Base-by-base conservation (phyloP, 2,888 invertebrate species). In the Craniophora ligustri region DNA sequence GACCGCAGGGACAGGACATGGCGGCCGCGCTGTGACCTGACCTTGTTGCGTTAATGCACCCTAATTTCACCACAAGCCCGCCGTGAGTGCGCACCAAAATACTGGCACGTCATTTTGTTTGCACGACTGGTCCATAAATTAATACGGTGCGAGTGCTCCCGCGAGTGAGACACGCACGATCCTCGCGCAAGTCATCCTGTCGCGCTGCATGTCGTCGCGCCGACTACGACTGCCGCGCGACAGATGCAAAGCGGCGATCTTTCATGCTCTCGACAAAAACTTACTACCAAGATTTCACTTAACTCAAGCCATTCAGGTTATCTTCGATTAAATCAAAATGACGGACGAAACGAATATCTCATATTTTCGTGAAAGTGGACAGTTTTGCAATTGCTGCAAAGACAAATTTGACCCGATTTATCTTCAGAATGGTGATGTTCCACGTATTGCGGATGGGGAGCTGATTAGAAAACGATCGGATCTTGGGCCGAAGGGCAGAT, bases 401-500 rank as follows among this genome's bases (percentile, higher is more conserved):
- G 44, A 63, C 68, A 68, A 67, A 75, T 75, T 78, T 78, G 75
- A 76, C 78, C 77, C 77, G 77, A 78, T 83, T 83, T 81, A 81
- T 81, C 82, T 78, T 63, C 58, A 72, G 66, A 74, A 72, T 79
- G 70, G 82, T 87, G 89, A 91, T 91, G 89, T 86, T 81, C 79
- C 80, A 80, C 82, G 87, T 86, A 87, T 83, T 85, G 75, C 82
- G 87, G 86, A 86, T 88, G 84, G 85, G 86, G 85, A 81, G 81
- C 89, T 88, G 93, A 92, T 92, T 92, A 91, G 87, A 79, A 83
- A 79, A 79, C 83, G 92, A 92, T 92, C 84, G 83, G 79, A 92
- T 92, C 92, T 88, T 72, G 75, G 93, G 91, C 86, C 91, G 91
- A 87, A 92, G 92, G 93, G 91, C 86, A 93, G 92, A 93, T 93